phyloP scores from a whole-genome alignment of 2,888 invertebrate genomes.

The Sepioteuthis lessoniana region DNA sequence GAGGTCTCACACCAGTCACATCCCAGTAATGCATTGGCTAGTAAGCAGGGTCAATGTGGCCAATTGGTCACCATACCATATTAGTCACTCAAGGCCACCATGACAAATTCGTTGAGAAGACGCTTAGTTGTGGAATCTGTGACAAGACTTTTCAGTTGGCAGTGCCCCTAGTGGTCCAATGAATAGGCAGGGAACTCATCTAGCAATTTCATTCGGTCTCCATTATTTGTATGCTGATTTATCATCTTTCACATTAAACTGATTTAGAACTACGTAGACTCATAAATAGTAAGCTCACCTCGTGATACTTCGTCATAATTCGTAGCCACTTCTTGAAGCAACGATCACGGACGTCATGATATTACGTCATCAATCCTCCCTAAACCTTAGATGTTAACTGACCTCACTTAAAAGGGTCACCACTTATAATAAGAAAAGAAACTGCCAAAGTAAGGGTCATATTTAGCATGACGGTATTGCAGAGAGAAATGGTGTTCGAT shows the following conservation, averaged over 20 bases:
- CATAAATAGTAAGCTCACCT: conserved; percentile 33
- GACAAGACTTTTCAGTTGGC: background rate
- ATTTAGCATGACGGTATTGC: background rate
- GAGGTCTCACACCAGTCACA: background rate
- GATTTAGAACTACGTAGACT: background rate
- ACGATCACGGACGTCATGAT: background rate
- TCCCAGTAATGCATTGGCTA: background rate
- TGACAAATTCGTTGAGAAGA: background rate
- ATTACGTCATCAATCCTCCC: conserved; percentile 21
- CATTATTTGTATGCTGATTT: background rate
- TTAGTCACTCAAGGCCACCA: conserved; percentile 33
- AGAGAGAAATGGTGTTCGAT: background rate
- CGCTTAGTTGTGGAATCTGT: conserved; percentile 33
- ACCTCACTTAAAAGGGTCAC: background rate
- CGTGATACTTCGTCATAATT: conserved; percentile 23
- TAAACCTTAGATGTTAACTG: conserved; percentile 17
- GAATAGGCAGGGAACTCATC: background rate
- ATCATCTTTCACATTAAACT: conserved; percentile 17
- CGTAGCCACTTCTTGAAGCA: conserved; percentile 4
- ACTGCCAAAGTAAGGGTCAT: conserved; percentile 1
- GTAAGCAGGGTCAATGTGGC: background rate
- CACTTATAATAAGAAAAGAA: conserved; percentile 23
- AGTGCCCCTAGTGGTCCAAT: background rate
- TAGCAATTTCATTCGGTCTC: background rate
- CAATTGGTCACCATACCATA: background rate